Evolutionary conservation across 2,888 invertebrate species (phyloP).

Genomic region (Chouioia cunea): DNA sequence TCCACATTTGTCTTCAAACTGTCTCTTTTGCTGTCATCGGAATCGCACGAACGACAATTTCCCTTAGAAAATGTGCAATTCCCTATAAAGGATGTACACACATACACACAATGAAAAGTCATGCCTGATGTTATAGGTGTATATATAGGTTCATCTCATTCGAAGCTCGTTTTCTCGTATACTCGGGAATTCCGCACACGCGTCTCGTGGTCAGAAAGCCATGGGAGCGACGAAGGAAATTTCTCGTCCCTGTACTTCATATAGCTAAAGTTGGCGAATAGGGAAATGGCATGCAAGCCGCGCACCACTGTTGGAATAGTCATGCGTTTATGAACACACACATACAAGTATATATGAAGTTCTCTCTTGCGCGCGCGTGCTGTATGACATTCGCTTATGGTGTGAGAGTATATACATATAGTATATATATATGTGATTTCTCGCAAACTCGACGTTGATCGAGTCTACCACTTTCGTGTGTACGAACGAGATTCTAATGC

Average conservation of each 20-base stretch:
- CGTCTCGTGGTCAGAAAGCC: neutral
- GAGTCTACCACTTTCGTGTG: constrained; percentile 8
- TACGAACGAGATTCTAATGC: constrained; percentile 11
- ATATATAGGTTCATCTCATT: neutral
- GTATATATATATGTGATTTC: neutral
- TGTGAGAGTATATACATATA: neutral
- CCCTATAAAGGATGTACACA: too few species aligned
- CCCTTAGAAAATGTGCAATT: too few species aligned
- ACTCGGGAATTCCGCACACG: constrained; percentile 25
- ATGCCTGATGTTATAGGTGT: neutral
- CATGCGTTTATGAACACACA: constrained; percentile 16
- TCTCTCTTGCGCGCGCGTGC: neutral
- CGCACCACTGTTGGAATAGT: neutral
- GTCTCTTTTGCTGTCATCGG: too few species aligned
- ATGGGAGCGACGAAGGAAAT: constrained; percentile 15
- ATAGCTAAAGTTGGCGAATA: constrained; percentile 5
- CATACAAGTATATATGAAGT: too few species aligned
- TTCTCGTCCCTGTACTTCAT: constrained; percentile 9
- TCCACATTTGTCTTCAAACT: too few species aligned
- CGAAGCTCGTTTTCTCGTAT: constrained; percentile 6
- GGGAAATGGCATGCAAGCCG: neutral
- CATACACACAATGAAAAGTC: too few species aligned
- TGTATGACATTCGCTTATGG: constrained; percentile 3
- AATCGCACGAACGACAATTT: too few species aligned
- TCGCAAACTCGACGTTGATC: constrained; percentile 27